These are phyloP conservation scores for Cryptocephalus primarius DNA, from an alignment of 2,888 invertebrate genomes.

Conservation along the genomic window DNA sequence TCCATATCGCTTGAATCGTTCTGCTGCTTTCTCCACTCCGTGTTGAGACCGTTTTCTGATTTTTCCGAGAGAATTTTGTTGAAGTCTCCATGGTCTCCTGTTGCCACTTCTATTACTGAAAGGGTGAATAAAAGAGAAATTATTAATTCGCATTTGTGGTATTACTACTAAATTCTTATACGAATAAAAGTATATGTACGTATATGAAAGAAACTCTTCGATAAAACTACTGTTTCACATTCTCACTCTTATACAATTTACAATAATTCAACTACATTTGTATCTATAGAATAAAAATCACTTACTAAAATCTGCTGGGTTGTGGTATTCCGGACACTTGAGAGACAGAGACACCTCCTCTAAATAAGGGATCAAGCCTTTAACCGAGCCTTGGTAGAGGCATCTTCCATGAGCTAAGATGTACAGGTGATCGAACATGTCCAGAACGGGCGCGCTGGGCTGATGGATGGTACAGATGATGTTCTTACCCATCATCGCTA, in stretches of 20 bases:
- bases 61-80: slow-evolving; percentile 43
- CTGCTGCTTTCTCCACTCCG: slow-evolving; percentile 41
- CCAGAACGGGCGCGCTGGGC: slow-evolving; percentile 75
- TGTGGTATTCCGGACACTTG: slow-evolving; percentile 78
- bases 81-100: slow-evolving; percentile 61
- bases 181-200: too few species aligned
- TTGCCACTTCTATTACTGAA: slow-evolving; percentile 70
- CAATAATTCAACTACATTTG: background rate
- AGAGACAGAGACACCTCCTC: slow-evolving; percentile 50
- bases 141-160: too few species aligned
- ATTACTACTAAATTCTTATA: too few species aligned
- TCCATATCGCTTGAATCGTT: slow-evolving; percentile 34
- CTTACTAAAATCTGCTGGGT: slow-evolving; percentile 52
- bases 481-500: slow-evolving; percentile 76
- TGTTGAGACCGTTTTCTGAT: slow-evolving; percentile 51
- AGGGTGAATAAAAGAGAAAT: slow-evolving; percentile 9
- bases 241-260: background rate
- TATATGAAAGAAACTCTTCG: background rate
- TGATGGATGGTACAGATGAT: slow-evolving; percentile 87
- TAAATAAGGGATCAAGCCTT: slow-evolving; percentile 66
- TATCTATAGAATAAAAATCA: slow-evolving; percentile 3
- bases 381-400: slow-evolving; percentile 69
- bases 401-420: slow-evolving; percentile 71
- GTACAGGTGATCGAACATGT: slow-evolving; percentile 83
- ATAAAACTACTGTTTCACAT: background rate